These are phyloP conservation scores for Jordanella pulchra DNA, from an alignment of 2,797 vertebrate genomes.

Conservation along the genomic window DNA sequence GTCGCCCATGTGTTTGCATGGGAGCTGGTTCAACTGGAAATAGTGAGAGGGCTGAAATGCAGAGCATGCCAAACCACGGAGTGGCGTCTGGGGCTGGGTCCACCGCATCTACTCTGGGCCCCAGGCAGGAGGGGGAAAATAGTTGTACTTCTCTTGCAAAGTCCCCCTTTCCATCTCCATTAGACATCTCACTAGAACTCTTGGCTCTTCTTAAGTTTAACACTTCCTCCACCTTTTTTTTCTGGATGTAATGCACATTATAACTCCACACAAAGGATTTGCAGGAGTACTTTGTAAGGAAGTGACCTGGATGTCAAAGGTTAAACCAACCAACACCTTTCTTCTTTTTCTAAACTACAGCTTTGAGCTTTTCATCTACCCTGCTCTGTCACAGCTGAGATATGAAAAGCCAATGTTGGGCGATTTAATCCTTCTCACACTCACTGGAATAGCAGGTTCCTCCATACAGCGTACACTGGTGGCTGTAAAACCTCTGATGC, in stretches of 20 bases:
- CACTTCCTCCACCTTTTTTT: conserved; percentile 38
- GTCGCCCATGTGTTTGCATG: conserved; percentile 79
- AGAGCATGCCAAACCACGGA: conserved; percentile 77
- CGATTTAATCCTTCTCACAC: conserved; percentile 60
- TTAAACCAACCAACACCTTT: conserved; percentile 39
- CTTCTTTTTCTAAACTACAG: conserved; percentile 42
- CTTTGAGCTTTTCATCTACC: conserved; percentile 55
- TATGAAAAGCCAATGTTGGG: conserved; percentile 26
- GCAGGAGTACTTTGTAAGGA: conserved; percentile 16
- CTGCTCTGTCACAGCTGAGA: conserved; percentile 46
- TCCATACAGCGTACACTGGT: neutral
- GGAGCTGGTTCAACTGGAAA: conserved; percentile 81
- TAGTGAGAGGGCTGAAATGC: conserved; percentile 68
- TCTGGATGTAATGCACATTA: neutral
- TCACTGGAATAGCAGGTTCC: conserved; percentile 42
- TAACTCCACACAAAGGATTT: neutral
- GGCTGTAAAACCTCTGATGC: neutral
- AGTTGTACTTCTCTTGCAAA: conserved; percentile 52
- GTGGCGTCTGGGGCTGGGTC: conserved; percentile 78
- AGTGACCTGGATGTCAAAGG: conserved; percentile 57
- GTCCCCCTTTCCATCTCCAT: conserved; percentile 54
- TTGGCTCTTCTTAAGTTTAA: conserved; percentile 36
- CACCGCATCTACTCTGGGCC: conserved; percentile 78
- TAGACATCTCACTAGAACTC: conserved; percentile 34
- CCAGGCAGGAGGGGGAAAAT: conserved; percentile 64